Evolutionary conservation across 1,140 invertebrate species (phyloP).

Genomic region (Aphelenchoides besseyi): DNA sequence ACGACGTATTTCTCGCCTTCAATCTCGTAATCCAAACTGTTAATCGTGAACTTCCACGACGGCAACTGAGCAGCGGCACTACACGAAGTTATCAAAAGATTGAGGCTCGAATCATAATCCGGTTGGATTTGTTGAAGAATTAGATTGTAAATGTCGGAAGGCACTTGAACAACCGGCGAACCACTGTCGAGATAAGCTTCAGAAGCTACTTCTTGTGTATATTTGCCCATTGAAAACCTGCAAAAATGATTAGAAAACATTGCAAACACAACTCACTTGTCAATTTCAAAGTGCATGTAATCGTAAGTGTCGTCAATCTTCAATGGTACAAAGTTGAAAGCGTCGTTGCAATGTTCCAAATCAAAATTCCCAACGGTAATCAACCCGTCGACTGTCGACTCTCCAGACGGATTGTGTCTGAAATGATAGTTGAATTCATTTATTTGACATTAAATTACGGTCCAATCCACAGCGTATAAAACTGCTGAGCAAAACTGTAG

Average conservation of each 20-base stretch:
- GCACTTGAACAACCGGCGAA: neutral
- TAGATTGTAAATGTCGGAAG: neutral
- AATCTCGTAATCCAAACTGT: neutral
- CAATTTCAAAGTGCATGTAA: neutral
- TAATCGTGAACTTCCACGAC: neutral
- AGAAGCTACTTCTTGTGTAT: neutral
- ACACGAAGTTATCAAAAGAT: neutral
- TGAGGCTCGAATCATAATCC: neutral
- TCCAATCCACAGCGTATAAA: constrained; percentile 9
- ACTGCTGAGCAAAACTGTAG: neutral
- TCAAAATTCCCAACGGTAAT: constrained; percentile 7
- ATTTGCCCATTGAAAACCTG: neutral
- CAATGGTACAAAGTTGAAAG: neutral
- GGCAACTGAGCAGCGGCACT: neutral
- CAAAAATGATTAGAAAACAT: neutral
- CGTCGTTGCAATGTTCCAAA: neutral
- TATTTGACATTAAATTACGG: neutral
- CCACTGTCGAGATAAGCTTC: constrained; percentile 3
- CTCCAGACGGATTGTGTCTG: neutral
- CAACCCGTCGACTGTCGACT: neutral
- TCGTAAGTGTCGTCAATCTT: neutral
- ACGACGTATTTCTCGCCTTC: neutral
- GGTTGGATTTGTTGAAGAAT: neutral
- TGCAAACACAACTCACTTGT: constrained; percentile 2
- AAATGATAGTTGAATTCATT: neutral